Evolutionary conservation across 92 coral and sea anemone genomes (phyloP).

Genomic region (Palythoa grandis): DNA sequence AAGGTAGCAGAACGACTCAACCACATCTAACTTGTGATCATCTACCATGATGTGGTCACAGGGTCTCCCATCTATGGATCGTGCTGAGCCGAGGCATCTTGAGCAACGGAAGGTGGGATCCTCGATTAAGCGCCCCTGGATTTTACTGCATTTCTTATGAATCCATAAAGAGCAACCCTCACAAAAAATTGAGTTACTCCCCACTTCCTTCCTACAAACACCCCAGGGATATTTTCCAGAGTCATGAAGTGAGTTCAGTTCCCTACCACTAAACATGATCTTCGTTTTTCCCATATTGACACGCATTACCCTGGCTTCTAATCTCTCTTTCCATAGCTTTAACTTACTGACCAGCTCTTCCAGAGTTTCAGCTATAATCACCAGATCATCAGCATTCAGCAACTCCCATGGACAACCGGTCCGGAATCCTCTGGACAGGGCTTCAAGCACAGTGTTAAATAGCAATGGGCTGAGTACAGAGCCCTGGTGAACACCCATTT

Average conservation of each 20-base stretch:
- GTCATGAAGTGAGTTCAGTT: background rate
- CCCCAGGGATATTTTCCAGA: background rate
- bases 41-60: too few relatives aligned
- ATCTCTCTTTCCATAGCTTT: too few relatives aligned
- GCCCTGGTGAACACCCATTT: too few relatives aligned
- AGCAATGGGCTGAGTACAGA: background rate
- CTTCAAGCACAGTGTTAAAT: background rate
- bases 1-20: too few relatives aligned
- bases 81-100: background rate
- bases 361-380: too few relatives aligned
- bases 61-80: background rate
- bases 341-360: constrained; percentile 9
- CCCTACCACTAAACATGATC: too few relatives aligned
- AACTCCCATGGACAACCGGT: background rate
- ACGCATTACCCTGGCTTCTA: background rate
- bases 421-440: background rate
- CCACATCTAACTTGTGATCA: background rate
- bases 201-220: too few relatives aligned
- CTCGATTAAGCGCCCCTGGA: background rate
- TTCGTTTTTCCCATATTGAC: constrained; percentile 2
- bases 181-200: too few relatives aligned
- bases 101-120: background rate
- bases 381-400: background rate
- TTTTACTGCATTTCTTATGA: background rate
- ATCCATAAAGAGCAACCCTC: too few relatives aligned